Evolutionary conservation across 1,140 invertebrate species (phyloP).

Genomic region (Drosophila pallidifrons): DNA sequence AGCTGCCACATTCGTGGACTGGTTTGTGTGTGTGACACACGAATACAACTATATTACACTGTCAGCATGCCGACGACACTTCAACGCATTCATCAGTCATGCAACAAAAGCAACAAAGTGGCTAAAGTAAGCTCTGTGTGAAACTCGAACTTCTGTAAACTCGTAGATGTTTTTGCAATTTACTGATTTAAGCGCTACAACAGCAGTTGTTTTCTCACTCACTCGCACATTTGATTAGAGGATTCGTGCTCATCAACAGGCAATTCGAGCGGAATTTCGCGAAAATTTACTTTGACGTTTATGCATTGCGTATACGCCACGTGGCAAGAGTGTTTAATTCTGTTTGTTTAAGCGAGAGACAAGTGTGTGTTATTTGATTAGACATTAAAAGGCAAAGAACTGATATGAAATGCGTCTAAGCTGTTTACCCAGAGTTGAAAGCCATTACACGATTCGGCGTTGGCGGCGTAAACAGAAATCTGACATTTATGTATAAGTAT

Average conservation of each 20-base stretch:
- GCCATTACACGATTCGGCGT: not conserved
- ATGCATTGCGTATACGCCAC: conserved; percentile 71
- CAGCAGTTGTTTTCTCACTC: conserved; percentile 24
- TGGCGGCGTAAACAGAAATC: conserved; percentile 18
- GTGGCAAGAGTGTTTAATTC: conserved; percentile 41
- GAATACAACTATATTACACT: conserved; percentile 23
- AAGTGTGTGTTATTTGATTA: conserved; percentile 26
- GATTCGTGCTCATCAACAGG: conserved; percentile 61
- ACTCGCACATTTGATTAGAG: not conserved
- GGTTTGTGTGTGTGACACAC: conserved; percentile 37
- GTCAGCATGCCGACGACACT: conserved; percentile 53
- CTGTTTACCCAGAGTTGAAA: conserved; percentile 33
- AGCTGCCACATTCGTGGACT: conserved; percentile 40
- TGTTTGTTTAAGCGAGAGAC: conserved; percentile 46
- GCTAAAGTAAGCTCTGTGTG: conserved; percentile 3
- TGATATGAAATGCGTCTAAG: conserved; percentile 22
- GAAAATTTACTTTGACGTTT: conserved; percentile 73
- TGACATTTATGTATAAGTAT: conserved; percentile 37
- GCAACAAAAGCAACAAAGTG: conserved; percentile 42
- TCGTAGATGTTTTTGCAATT: conserved; percentile 80
- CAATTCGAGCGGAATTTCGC: conserved; percentile 74
- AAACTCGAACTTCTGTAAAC: conserved; percentile 38
- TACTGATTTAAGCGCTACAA: conserved; percentile 71
- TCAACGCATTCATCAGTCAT: conserved; percentile 74
- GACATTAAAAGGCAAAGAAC: conserved; percentile 19